Conservation (phyloP, 1,140 invertebrate genomes). For the Drosophila jambulina region DNA sequence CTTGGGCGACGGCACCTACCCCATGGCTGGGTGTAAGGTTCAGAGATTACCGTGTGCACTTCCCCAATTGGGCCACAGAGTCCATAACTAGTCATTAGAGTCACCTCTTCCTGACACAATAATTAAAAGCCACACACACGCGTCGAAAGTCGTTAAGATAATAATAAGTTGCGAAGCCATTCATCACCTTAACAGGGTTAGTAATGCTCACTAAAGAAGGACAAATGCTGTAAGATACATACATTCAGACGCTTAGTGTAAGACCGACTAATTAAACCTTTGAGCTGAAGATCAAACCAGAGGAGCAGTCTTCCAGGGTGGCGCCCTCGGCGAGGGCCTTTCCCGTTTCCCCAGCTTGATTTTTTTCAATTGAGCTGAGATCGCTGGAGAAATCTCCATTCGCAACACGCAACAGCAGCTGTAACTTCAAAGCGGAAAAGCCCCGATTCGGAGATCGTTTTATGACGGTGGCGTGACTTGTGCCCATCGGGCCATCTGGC, state of each 20-base stretch:
- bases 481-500: slow-evolving; percentile 61
- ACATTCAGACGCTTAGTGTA: neutral
- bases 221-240: neutral
- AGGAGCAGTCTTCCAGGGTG: slow-evolving; percentile 16
- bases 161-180: slow-evolving; percentile 54
- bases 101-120: slow-evolving; percentile 50
- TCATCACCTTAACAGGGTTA: slow-evolving; percentile 68
- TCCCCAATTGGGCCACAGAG: slow-evolving; percentile 25
- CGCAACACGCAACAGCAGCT: slow-evolving; percentile 44
- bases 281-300: slow-evolving; percentile 14
- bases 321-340: slow-evolving; percentile 13
- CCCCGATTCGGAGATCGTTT: slow-evolving; percentile 45
- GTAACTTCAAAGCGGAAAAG: slow-evolving; percentile 51
- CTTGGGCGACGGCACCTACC: slow-evolving; percentile 11
- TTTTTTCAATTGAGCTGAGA: slow-evolving; percentile 70
- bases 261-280: neutral
- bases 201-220: slow-evolving; percentile 37
- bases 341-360: slow-evolving; percentile 56
- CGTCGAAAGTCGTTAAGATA: slow-evolving; percentile 53
- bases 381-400: slow-evolving; percentile 44
- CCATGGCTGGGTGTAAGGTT: slow-evolving; percentile 63
- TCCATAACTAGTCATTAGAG: slow-evolving; percentile 66
- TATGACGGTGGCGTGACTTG: slow-evolving; percentile 78
- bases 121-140: slow-evolving; percentile 43
- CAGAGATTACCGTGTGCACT: slow-evolving; percentile 64